A percentile compares a stretch with the other conserved stretches of the same genome.
Evolutionary conservation across 2,113 vertebrate species (phyloP).

Genomic region (Atlantisia rogersi): DNA sequence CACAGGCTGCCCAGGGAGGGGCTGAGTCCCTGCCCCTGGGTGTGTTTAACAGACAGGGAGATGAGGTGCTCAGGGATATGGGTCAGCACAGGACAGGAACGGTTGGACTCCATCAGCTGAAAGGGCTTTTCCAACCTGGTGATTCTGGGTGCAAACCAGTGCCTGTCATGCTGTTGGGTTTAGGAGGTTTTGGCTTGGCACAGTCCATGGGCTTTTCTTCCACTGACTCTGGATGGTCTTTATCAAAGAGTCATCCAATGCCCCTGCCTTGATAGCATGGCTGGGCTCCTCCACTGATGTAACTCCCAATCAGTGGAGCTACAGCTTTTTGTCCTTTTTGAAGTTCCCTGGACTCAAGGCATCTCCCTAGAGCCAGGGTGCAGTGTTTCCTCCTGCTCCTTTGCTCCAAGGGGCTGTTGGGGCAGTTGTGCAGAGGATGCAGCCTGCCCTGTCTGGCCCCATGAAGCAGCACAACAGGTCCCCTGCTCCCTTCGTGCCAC

Average conservation of each 20-base stretch:
- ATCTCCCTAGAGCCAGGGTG: background rate
- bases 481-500: background rate
- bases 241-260: background rate
- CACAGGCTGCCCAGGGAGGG: too few species aligned
- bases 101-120: too few species aligned
- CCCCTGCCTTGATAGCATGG: background rate
- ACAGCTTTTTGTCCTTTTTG: background rate
- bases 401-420: background rate
- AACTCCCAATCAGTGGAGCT: background rate
- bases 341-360: background rate
- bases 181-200: background rate
- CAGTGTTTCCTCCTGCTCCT: accelerated
- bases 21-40: too few species aligned
- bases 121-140: too few species aligned
- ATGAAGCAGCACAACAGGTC: accelerated
- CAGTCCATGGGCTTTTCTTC: background rate
- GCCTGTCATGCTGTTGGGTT: background rate
- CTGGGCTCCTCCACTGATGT: background rate
- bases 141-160: too few species aligned
- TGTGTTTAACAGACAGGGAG: too few species aligned
- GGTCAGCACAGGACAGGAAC: too few species aligned
- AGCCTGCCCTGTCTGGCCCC: background rate
- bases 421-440: background rate
- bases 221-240: background rate
- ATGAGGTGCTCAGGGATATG: too few species aligned